A percentile compares a stretch with the other conserved stretches of the same genome.
phyloP scores from a whole-genome alignment of 2,797 vertebrate genomes.

The Gastrophryne carolinensis region DNA sequence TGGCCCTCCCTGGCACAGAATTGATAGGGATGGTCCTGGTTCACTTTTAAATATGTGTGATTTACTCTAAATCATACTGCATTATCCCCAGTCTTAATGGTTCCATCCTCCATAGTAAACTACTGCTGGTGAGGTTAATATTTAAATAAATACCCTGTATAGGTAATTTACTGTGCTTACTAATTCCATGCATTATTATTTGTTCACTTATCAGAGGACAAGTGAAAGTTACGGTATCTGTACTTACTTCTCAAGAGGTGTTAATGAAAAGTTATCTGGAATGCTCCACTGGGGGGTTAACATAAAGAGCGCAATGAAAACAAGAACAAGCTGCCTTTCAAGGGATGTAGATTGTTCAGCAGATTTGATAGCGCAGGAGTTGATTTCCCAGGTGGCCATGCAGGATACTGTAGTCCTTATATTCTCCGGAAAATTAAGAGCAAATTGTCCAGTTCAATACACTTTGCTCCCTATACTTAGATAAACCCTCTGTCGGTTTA shows the following conservation, averaged over 20 bases:
- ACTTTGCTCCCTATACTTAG: conserved; percentile 75
- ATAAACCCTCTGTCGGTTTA: conserved; percentile 76
- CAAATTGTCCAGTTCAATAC: conserved; percentile 85
- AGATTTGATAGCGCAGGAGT: conserved; percentile 85
- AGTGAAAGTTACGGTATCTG: conserved; percentile 59
- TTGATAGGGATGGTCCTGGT: too few relatives aligned
- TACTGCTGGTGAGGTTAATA: too few relatives aligned
- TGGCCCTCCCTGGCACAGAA: too few relatives aligned
- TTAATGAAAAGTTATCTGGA: conserved; percentile 79
- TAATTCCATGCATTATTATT: conserved; percentile 22
- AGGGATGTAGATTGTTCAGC: conserved; percentile 72
- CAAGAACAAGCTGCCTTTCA: conserved; percentile 76
- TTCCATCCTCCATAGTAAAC: too few relatives aligned
- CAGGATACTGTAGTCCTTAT: conserved; percentile 88
- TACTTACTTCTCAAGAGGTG: conserved; percentile 58
- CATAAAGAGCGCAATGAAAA: conserved; percentile 85
- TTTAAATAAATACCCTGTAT: neutral
- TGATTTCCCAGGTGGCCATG: conserved; percentile 96
- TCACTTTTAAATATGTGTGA: too few relatives aligned
- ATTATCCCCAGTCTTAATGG: too few relatives aligned
- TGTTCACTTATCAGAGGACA: conserved; percentile 55
- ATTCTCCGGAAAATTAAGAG: conserved; percentile 83
- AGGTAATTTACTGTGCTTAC: neutral
- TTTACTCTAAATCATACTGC: too few relatives aligned
- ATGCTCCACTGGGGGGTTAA: conserved; percentile 73